These are phyloP conservation scores for Pantherophis alleghaniensis DNA, from an alignment of 2,797 vertebrate species.

Conservation along the genomic window DNA sequence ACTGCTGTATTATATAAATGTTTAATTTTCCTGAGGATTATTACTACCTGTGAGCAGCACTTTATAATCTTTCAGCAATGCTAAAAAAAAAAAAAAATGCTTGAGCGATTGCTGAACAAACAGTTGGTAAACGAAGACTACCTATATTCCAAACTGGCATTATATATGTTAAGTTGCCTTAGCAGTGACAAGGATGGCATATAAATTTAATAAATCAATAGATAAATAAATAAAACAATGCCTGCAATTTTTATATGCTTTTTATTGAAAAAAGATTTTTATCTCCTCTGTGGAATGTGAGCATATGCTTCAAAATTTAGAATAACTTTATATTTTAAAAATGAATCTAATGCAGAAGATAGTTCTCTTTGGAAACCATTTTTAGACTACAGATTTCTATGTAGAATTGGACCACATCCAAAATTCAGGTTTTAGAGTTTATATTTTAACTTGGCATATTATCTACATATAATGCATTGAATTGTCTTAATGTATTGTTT, in stretches of 20 bases:
- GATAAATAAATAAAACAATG: background rate
- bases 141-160: background rate
- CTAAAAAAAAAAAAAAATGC: background rate
- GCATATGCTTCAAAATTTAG: background rate
- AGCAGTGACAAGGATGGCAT: background rate
- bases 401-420: background rate
- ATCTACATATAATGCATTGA: background rate
- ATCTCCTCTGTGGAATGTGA: background rate
- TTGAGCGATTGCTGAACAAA: background rate
- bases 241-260: background rate
- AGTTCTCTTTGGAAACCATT: background rate
- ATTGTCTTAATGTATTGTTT: background rate
- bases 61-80: background rate
- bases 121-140: background rate
- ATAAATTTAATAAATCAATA: background rate
- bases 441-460: background rate
- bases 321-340: background rate
- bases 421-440: background rate
- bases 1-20: background rate
- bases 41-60: background rate
- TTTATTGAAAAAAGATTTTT: background rate
- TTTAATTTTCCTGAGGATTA: background rate
- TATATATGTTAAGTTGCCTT: background rate
- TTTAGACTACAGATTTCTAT: background rate
- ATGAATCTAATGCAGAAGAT: background rate